Percentiles rank a stretch among this genome's conserved stretches.
Evolutionary conservation across 2,113 vertebrate genomes (phyloP).

Genomic region (Festucalex cinctus): DNA sequence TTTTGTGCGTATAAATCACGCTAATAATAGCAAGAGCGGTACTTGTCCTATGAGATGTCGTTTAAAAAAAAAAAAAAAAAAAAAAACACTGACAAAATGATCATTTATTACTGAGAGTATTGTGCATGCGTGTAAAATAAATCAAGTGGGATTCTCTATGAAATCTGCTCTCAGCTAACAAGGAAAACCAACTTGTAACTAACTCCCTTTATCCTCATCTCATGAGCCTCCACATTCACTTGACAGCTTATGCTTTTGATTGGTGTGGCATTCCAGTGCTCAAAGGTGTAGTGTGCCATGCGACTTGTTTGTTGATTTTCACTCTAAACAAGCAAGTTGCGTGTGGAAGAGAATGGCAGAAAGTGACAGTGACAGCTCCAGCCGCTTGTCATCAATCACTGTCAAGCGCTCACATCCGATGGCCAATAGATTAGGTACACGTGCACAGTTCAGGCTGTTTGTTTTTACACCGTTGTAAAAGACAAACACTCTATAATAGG

Average conservation of each 20-base stretch:
- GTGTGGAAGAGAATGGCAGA: background rate
- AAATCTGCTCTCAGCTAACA: background rate
- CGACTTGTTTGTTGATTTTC: background rate
- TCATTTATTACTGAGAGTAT: background rate
- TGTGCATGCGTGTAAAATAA: background rate
- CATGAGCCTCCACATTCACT: constrained; percentile 53
- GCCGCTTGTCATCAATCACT: constrained; percentile 3
- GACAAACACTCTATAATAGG: background rate
- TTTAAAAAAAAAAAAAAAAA: background rate
- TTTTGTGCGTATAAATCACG: constrained; percentile 26
- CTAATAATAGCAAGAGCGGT: constrained; percentile 22
- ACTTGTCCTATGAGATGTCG: constrained; percentile 19
- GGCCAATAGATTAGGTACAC: background rate
- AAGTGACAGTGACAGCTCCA: constrained; percentile 2
- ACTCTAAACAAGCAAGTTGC: background rate
- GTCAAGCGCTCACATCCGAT: background rate
- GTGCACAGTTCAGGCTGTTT: background rate
- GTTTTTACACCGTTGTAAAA: background rate
- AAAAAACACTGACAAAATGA: constrained; percentile 3
- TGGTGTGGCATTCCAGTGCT: background rate
- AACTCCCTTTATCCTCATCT: constrained; percentile 37
- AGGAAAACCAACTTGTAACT: constrained; percentile 6
- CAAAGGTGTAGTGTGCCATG: background rate
- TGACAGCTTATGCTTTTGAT: constrained; percentile 38
- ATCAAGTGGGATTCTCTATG: background rate